A percentile compares a stretch with the other conserved stretches of the same genome.
Conservation (phyloP, 2,888 invertebrate species). For the Campoplex nolae region DNA sequence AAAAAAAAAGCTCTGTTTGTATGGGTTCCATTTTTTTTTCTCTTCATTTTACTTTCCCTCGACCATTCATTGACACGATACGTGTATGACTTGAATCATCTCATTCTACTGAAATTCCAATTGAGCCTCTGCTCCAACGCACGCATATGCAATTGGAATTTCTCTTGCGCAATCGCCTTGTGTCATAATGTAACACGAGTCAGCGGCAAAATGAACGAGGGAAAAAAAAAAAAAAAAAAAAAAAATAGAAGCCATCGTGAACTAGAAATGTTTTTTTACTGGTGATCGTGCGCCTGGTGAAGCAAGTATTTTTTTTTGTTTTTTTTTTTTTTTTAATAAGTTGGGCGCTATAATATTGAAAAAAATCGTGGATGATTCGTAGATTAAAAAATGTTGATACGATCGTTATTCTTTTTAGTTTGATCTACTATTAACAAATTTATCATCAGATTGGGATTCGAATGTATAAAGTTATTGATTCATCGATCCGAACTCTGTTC, state of each 20-base stretch:
- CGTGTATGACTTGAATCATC: constrained; percentile 44
- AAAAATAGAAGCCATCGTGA: background rate
- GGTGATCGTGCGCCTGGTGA: too few species aligned
- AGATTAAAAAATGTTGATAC: too few species aligned
- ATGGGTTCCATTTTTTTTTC: background rate
- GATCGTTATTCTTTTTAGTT: too few species aligned
- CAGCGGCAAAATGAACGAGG: background rate
- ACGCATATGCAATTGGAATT: constrained; percentile 20
- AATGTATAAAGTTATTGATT: too few species aligned
- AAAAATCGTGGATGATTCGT: background rate
- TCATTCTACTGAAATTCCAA: constrained; percentile 57
- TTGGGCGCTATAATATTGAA: background rate
- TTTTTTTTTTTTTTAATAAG: background rate
- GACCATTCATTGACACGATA: background rate
- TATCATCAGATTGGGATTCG: too few species aligned
- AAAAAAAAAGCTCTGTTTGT: constrained; percentile 10
- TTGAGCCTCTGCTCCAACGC: background rate
- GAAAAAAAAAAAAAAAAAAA: background rate
- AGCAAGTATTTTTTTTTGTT: too few species aligned
- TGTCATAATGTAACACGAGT: constrained; percentile 6
- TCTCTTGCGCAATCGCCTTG: constrained; percentile 30
- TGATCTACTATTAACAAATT: too few species aligned
- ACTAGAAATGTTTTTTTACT: background rate
- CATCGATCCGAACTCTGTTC: too few species aligned
- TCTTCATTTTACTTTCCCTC: background rate